These are phyloP conservation scores for Mesembrinibis cayennensis DNA, from an alignment of 2,113 vertebrate genomes.

Conservation along the genomic window DNA sequence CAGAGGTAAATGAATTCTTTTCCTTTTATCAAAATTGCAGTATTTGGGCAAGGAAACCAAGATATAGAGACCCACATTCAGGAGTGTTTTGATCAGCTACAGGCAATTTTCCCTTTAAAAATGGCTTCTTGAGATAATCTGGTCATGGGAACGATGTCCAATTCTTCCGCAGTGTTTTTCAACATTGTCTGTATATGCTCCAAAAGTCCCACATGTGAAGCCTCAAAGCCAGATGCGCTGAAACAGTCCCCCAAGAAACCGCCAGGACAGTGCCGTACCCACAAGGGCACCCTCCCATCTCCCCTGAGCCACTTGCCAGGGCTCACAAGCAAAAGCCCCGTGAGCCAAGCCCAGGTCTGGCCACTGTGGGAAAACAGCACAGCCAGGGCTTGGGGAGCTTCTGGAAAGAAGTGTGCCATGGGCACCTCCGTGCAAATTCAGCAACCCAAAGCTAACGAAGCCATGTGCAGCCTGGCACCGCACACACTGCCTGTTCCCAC, in stretches of 20 bases:
- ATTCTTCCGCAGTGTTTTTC: background rate
- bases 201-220: accelerated
- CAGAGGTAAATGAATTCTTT: slow-evolving; percentile 20
- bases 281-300: accelerated
- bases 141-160: accelerated
- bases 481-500: accelerated
- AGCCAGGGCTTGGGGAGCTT: background rate
- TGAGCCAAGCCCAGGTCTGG: background rate
- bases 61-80: background rate
- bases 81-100: background rate
- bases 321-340: background rate
- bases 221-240: background rate
- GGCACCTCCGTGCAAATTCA: background rate
- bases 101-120: background rate
- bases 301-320: background rate
- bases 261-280: background rate
- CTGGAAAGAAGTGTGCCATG: background rate
- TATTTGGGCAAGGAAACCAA: background rate
- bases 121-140: background rate
- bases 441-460: background rate
- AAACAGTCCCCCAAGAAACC: background rate
- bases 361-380: background rate
- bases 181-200: accelerated
- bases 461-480: background rate
- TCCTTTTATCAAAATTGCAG: background rate